phyloP scores from a whole-genome alignment of 2,797 vertebrate genomes.

The Sphenopsis melanotis region DNA sequence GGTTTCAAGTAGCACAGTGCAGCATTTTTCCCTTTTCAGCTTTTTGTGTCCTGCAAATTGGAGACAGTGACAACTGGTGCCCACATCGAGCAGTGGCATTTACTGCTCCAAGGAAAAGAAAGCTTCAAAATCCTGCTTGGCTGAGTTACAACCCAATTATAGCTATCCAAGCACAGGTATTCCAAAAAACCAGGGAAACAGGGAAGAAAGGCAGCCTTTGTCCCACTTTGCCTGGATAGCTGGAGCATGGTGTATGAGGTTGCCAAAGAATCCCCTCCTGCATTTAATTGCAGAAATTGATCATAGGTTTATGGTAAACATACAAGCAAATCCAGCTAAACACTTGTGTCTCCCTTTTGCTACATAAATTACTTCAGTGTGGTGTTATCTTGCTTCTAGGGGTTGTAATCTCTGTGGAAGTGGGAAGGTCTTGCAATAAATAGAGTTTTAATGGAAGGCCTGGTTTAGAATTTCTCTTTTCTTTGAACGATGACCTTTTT shows the following conservation, averaged over 20 bases:
- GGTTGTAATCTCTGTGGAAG: neutral
- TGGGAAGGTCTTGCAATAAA: neutral
- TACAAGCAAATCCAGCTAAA: neutral
- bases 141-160: neutral
- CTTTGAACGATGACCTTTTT: neutral
- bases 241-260: neutral
- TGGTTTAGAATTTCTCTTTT: neutral
- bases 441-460: neutral
- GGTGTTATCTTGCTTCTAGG: neutral
- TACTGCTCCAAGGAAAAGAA: neutral
- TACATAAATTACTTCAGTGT: neutral
- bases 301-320: neutral
- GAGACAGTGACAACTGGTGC: neutral
- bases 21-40: neutral
- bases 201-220: neutral
- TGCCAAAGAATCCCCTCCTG: neutral
- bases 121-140: neutral
- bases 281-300: neutral
- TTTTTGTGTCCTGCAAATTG: neutral
- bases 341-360: neutral
- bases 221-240: rapidly evolving
- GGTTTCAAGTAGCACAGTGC: neutral
- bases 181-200: neutral
- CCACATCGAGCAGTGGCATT: neutral
- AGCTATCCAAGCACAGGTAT: neutral